phyloP scores from a whole-genome alignment of 2,888 invertebrate genomes.

The Unio pictorum region DNA sequence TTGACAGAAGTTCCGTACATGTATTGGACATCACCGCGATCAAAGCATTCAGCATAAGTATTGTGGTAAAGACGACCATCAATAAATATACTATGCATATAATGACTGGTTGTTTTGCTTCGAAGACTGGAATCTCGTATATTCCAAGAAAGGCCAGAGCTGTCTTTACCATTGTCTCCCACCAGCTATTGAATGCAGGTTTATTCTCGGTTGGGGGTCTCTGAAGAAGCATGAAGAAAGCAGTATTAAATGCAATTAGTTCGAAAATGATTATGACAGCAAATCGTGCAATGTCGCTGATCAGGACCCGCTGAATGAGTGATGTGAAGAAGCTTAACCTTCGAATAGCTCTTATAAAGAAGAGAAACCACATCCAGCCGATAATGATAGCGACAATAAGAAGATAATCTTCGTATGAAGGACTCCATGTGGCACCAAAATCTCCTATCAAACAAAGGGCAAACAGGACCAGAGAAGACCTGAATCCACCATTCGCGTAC shows the following conservation, averaged over 20 bases:
- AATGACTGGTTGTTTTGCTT: too few species aligned
- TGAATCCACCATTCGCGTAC: constrained; percentile 42
- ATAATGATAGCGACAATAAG: too few species aligned
- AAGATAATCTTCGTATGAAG: too few species aligned
- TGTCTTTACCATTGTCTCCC: constrained; percentile 40
- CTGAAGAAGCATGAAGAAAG: constrained; percentile 48
- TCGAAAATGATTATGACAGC: constrained; percentile 42
- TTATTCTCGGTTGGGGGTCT: constrained; percentile 22
- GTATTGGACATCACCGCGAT: constrained; percentile 54
- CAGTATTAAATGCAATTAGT: constrained; percentile 47
- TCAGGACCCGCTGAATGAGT: constrained; percentile 47
- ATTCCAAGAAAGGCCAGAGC: too few species aligned
- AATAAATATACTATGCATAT: too few species aligned
- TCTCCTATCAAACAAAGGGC: constrained; percentile 5
- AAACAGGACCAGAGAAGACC: constrained; percentile 38
- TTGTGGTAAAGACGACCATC: constrained; percentile 35
- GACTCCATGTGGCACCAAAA: too few species aligned
- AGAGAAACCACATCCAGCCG: too few species aligned
- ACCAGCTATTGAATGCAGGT: constrained; percentile 19
- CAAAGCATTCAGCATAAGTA: constrained; percentile 50
- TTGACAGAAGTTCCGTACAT: constrained; percentile 37
- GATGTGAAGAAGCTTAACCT: constrained; percentile 59
- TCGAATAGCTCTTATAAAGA: not conserved
- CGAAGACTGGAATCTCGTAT: too few species aligned
- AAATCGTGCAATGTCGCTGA: constrained; percentile 45